Evolutionary conservation across 2,797 vertebrate genomes (phyloP).

Genomic region (Lithobates pipiens): DNA sequence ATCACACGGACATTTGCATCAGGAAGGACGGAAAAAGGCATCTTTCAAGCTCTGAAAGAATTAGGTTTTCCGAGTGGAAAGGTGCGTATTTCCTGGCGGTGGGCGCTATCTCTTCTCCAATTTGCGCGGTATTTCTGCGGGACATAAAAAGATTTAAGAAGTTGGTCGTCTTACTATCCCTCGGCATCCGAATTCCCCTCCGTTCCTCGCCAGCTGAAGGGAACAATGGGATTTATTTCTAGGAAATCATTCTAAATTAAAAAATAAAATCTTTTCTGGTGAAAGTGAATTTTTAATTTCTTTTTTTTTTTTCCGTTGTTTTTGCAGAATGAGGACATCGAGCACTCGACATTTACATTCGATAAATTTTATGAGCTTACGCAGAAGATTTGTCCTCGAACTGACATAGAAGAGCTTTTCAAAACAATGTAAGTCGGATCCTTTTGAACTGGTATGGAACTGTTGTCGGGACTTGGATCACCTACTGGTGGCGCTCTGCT

Average conservation of each 20-base stretch:
- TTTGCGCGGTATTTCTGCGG: neutral
- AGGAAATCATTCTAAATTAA: neutral
- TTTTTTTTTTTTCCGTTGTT: slow-evolving; percentile 10
- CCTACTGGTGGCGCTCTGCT: too few species aligned
- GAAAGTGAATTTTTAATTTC: neutral
- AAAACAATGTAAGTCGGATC: slow-evolving; percentile 90
- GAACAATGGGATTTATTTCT: neutral
- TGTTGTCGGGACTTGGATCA: too few species aligned
- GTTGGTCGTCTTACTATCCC: neutral
- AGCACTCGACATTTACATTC: slow-evolving; percentile 90
- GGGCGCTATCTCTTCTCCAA: neutral
- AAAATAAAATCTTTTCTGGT: too few species aligned
- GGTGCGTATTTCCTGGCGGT: slow-evolving; percentile 75
- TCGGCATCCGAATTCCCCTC: neutral
- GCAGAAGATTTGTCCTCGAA: slow-evolving; percentile 98
- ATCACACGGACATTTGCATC: slow-evolving; percentile 98
- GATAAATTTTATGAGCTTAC: slow-evolving; percentile 98
- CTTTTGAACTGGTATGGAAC: neutral
- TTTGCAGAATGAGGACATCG: slow-evolving; percentile 95
- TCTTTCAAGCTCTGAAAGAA: slow-evolving; percentile 98
- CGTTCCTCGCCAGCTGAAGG: neutral
- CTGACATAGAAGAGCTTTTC: slow-evolving; percentile 98
- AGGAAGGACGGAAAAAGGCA: slow-evolving; percentile 98
- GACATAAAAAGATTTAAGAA: neutral
- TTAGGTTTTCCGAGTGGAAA: slow-evolving; percentile 98